phyloP scores from a whole-genome alignment of 2,797 vertebrate genomes.

The Lacerta bilineata region DNA sequence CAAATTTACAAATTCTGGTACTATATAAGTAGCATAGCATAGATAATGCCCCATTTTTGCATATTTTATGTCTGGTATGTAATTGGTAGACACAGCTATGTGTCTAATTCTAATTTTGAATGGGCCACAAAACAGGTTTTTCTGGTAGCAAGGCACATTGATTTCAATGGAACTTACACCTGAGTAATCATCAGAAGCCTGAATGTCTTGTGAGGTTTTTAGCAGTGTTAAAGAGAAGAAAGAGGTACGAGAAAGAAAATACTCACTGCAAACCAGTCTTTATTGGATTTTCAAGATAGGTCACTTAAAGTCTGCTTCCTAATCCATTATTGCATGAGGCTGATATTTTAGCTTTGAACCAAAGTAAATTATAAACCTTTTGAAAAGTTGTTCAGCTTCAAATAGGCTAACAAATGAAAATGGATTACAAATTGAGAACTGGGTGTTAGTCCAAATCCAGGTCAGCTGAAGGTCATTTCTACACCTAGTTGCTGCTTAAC shows the following conservation, averaged over 20 bases:
- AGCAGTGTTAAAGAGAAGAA: constrained; percentile 30
- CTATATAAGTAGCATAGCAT: neutral
- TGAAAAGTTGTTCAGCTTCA: constrained; percentile 29
- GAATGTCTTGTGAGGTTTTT: neutral
- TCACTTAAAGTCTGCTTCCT: constrained; percentile 14
- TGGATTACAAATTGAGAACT: constrained; percentile 24
- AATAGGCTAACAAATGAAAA: constrained; percentile 49
- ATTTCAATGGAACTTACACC: neutral
- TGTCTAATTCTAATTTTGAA: constrained; percentile 32
- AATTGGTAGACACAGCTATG: neutral
- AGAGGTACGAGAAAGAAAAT: constrained; percentile 4
- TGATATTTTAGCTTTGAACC: constrained; percentile 29
- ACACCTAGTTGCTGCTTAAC: constrained; percentile 1
- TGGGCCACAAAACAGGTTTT: neutral
- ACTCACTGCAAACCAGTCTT: constrained; percentile 17
- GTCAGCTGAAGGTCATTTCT: constrained; percentile 40
- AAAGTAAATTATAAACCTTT: constrained; percentile 45
- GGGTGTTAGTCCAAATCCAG: constrained; percentile 11
- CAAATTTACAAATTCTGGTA: constrained; percentile 1
- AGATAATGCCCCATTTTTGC: neutral
- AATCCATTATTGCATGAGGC: constrained; percentile 32
- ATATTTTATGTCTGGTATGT: neutral
- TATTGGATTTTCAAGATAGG: constrained; percentile 31
- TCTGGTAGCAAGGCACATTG: neutral
- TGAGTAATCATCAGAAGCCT: neutral